Evolutionary conservation across 30 jellyfish, hydroid and myxozoan genomes (phyloP), one percentile per base, ranked within the genome.

Genomic region (Hydra vulgaris): DNA sequence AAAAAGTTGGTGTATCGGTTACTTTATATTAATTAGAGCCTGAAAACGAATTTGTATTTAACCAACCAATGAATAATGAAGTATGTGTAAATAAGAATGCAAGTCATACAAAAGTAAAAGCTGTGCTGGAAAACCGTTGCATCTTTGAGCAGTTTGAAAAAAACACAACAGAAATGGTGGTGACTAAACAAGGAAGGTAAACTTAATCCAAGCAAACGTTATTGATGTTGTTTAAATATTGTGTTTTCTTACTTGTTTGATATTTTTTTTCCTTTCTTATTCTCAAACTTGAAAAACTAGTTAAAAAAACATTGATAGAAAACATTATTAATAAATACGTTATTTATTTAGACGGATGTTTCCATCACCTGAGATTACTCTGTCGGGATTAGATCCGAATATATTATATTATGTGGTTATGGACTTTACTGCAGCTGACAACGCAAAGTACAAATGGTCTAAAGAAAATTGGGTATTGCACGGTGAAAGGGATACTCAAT

Each of bases 111-210:
- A 40, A 40, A 40, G 66, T 78, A 0, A 78, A 78, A 52, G 79
- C 69, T 5, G 26, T 56, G 19, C 80, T 78, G 20, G 85, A 78
- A 54, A 78, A 78, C 54, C 66, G 69, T n/a, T 18, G 79, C 0
- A 21, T 78, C 16, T 53, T 78, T 52, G 85, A 78, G 54, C 26
- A 77, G 78, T 90, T 90, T 61, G 86, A 90, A 23, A 90, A 85
- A 61, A 85, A 86, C 25, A 89, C 95, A n/a, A 90, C 97, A 71
- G 97, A 90, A 69, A 90, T 90, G 97, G 86, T 90, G 56, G 86
- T 90, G 8, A 90, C 97, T 15, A 90, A 90, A 66, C 88, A 95
- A 8, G 97, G 97, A 54, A 90, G 97, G 97, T 90, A 24, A 26
- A 18, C 8, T 12, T 7, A n/a, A 7, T 0, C 12, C 12, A 40